A percentile compares a stretch with the other conserved stretches of the same genome.
Evolutionary conservation across 2,888 invertebrate species (phyloP).

Genomic region (Drepanosiphum platanoidis): DNA sequence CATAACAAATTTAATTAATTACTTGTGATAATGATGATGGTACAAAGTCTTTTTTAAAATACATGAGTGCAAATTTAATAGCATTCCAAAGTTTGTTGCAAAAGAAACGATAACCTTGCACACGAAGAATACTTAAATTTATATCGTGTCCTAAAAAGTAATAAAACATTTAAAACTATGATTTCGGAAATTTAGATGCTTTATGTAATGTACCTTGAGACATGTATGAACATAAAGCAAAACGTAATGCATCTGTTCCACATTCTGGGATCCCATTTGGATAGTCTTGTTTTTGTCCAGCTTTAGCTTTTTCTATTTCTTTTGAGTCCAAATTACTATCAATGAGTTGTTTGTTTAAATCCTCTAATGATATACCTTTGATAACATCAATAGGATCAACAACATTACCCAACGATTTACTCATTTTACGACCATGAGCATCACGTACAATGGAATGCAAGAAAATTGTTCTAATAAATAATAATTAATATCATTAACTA

Average conservation of each 20-base stretch:
- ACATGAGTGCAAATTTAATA: slow-evolving; percentile 83
- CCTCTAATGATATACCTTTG: slow-evolving; percentile 82
- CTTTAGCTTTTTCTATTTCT: slow-evolving; percentile 81
- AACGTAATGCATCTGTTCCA: slow-evolving; percentile 93
- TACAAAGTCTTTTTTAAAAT: slow-evolving; percentile 72
- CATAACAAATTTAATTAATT: background rate
- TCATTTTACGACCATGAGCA: slow-evolving; percentile 98
- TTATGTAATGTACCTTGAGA: slow-evolving; percentile 72
- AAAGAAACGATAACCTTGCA: slow-evolving; percentile 94
- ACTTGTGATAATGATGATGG: slow-evolving; percentile 40
- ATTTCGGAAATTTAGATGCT: background rate
- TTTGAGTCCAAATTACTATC: slow-evolving; percentile 86
- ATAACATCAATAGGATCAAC: slow-evolving; percentile 98
- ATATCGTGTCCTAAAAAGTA: slow-evolving; percentile 80
- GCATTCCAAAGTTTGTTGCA: slow-evolving; percentile 99
- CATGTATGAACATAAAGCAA: slow-evolving; percentile 89
- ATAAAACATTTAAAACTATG: slow-evolving; percentile 8
- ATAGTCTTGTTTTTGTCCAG: slow-evolving; percentile 73
- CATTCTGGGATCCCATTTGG: slow-evolving; percentile 96
- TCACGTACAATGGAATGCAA: slow-evolving; percentile 98
- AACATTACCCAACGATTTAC: slow-evolving; percentile 97
- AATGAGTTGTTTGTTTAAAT: slow-evolving; percentile 78
- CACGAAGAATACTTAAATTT: slow-evolving; percentile 93
- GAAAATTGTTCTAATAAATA: slow-evolving; percentile 78
- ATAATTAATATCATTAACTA: slow-evolving; percentile 55